Base-by-base conservation (phyloP, 2,113 vertebrate species). In the Rhea pennata region DNA sequence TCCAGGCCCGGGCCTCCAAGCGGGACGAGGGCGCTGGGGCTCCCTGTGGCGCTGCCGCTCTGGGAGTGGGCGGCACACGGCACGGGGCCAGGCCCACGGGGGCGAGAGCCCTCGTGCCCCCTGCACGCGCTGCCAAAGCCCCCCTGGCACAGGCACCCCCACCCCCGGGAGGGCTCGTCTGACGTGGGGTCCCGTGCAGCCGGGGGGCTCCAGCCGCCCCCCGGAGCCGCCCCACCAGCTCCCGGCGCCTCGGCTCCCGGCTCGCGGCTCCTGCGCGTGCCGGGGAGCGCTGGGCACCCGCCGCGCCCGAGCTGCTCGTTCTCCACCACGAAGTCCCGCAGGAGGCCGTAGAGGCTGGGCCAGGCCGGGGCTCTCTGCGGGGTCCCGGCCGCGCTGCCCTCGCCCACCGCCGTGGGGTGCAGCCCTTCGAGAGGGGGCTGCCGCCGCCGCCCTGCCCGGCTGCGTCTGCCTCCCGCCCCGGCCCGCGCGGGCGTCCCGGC, bases 291-390 rank as follows among this genome's bases (percentile, higher is more conserved):
- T 44, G 12, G 23, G 74, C 48, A n/a, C 7, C 39, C 15, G 50
- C 46, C 33, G 0, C 94, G 98, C 98, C 98, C 97, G 48, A 98
- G 97, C 92, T 87, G 92, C 82, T 98, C 96, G 0, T 98, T 98
- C 88, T 98, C 98, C 88, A 97, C 93, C 97, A 98, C 97, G 1
- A 98, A 98, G 84, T 98, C 98, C 88, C 97, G 85, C 17, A 98
- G 85, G 95, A 98, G 97, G 26, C 95, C 85, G 0, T 95, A 98
- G 82, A 98, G 97, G 73, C 97, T 98, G 89, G 81, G 96, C 98
- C 97, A 97, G 94, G 96, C 97, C 71, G 92, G 96, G 53, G 83
- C 89, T 93, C 54, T 51, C 72, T 87, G 44, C 21, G 3, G 46
- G 46, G 14, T 22, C 22, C 69, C 15, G 14, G 29, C 56, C 14